Evolutionary conservation across 1,140 invertebrate species (phyloP), one percentile per base, ranked within the genome.

Genomic region (Aphaenogaster rudis): DNA sequence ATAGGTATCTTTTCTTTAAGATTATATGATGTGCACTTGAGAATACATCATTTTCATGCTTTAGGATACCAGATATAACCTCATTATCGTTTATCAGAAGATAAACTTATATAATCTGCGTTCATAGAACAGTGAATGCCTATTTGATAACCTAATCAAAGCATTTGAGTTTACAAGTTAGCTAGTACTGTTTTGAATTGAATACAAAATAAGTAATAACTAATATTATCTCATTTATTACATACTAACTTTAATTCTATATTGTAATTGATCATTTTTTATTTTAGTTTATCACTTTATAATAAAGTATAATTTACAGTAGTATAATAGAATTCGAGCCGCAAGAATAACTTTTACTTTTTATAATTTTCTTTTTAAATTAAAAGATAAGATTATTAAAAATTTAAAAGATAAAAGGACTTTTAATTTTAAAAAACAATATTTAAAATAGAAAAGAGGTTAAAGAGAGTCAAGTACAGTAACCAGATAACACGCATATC

Each of bases 91-190:
- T 72, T 45, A 42, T 77, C 36, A 72, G 28, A 21, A 64, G 9
- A 36, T 63, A 45, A 79, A 79, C 1, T 72, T 74, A n/a, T 7
- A 78, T 78, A 64, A 64, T 78, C 9, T 17, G 5, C 6, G 2
- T 54, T 39, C 8, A 39, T 6, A 42, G 0, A 5, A 61, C 6
- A 64, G 13, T 4, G 3, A 28, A 45, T 33, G 28, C 28, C n/a
- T 63, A 63, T 63, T 48, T 48, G 15, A 1, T n/a, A 42, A 80
- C 21, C 21, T 67, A 28, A 13, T 50, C 45, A 5, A 81, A 42
- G 39, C 39, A 45, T 45, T 57, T 57, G 9, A 33, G 4, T 69
- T 80, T 42, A 42, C 4, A 54, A 45, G 5, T 78, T 5, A 63
- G 9, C 15, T 13, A 67, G 3, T 48, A 39, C 0, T 9, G 13